A percentile compares a stretch with the other conserved stretches of the same genome.
phyloP scores from a whole-genome alignment of 2,797 vertebrate species.

The Selene dorsalis region DNA sequence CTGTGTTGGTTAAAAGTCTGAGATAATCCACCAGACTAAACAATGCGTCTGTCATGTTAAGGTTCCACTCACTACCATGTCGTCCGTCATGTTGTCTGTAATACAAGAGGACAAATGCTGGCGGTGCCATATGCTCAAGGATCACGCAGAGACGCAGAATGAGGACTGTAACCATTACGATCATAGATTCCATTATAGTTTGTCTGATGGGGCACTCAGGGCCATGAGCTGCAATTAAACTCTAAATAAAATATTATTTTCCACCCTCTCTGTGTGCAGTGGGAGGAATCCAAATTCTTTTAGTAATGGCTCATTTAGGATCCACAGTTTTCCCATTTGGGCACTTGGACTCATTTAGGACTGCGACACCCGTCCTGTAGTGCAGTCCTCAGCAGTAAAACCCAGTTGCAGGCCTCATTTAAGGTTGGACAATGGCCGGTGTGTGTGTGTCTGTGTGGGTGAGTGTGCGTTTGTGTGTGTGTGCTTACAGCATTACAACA shows the following conservation, averaged over 20 bases:
- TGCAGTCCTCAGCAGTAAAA: conserved; percentile 65
- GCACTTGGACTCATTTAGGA: conserved; percentile 70
- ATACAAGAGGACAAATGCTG: conserved; percentile 37
- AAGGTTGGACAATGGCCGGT: conserved; percentile 49
- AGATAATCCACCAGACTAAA: conserved; percentile 26
- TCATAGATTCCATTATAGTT: conserved; percentile 77
- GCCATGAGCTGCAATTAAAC: conserved; percentile 83
- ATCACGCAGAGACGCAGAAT: conserved; percentile 54
- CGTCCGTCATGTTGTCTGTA: conserved; percentile 6
- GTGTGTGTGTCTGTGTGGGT: conserved; percentile 10
- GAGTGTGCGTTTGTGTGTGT: conserved; percentile 1
- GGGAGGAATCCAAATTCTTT: conserved; percentile 77
- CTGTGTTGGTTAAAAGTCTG: conserved; percentile 3
- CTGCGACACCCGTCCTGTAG: conserved; percentile 65
- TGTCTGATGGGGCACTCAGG: conserved; percentile 76
- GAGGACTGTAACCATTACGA: conserved; percentile 77
- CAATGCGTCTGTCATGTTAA: conserved; percentile 46
- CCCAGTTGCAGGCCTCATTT: conserved; percentile 68
- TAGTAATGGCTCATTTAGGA: conserved; percentile 80
- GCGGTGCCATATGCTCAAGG: conserved; percentile 48
- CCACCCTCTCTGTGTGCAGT: conserved; percentile 63
- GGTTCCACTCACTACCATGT: conserved; percentile 2
- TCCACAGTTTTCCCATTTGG: conserved; percentile 69
- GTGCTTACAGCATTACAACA: conserved; percentile 17
- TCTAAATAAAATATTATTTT: conserved; percentile 83